Base-by-base conservation (phyloP, 1,140 invertebrate genomes). In the Leptonema lineaticorne region DNA sequence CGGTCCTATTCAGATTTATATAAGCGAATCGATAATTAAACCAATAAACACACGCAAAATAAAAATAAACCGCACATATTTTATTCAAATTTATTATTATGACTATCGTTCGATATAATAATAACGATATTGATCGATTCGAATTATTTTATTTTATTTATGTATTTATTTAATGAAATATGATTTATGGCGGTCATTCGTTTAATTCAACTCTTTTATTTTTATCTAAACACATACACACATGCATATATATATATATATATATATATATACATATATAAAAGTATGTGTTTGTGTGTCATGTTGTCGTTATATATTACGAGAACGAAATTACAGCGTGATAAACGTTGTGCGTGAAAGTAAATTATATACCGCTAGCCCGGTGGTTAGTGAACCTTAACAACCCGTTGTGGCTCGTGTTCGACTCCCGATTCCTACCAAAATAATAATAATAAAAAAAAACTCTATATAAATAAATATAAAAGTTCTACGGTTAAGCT, bases 361-460 rank as follows among this genome's bases (percentile, higher is more conserved):
- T 59, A 59, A 59, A 59, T 59, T 59, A 59, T 20, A 59, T 37
- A 59, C n/a, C n/a, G 5, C 48, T 16, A 16, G 28, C 14, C 27
- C 57, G 30, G 57, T 59, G 57, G 57, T 59, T 59, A 59, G 28
- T 20, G 57, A 59, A 20, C 28, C 57, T 37, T 37, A 59, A 59
- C 50, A 53, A 24, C 50, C 50, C 50, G 50, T 41, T 41, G 37
- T 20, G 24, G 48, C 48, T 53, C 48, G 48, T 53, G 48, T 53
- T 53, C 48, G 48, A 53, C 48, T 53, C 48, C 48, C 24, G 18
- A 26, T 18, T 53, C 16, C 1, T 41, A 11, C 9, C 11, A 3
- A 11, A 41, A 41, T 41, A 41, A 41, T 41, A 41, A 41, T 11
- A 41, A 41, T 11, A 33, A 33, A 33, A 33, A 33, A 11, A 6